A percentile compares a stretch with the other conserved stretches of the same genome.
Evolutionary conservation across 2,888 invertebrate genomes (phyloP).

Genomic region (Lumbricus terrestris): DNA sequence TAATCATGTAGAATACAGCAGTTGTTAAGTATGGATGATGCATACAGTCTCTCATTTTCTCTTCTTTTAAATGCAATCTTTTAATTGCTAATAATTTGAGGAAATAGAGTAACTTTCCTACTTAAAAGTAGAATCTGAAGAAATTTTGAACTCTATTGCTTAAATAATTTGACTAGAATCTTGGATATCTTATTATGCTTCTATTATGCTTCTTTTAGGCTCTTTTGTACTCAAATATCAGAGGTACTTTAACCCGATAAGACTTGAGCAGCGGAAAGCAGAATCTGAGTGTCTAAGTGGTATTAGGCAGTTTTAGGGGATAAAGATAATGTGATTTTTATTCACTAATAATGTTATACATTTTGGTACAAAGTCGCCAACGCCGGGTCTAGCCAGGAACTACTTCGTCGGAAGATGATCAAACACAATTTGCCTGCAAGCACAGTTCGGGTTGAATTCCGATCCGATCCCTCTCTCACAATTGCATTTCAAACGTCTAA

Average conservation of each 20-base stretch:
- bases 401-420: conserved; percentile 18
- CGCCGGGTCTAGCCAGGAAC: conserved; percentile 15
- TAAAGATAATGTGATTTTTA: not conserved
- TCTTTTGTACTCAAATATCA: not conserved
- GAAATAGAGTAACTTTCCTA: not conserved
- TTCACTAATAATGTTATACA: conserved; percentile 17
- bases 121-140: not conserved
- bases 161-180: not conserved
- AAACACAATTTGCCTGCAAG: conserved; percentile 14
- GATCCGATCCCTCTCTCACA: conserved; percentile 11
- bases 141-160: not conserved
- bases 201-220: not conserved
- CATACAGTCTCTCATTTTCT: not conserved
- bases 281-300: not conserved
- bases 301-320: not conserved
- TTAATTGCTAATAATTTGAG: not conserved
- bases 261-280: not conserved
- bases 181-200: not conserved
- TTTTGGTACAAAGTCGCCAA: conserved; percentile 17
- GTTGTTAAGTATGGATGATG: not conserved
- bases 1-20: not conserved
- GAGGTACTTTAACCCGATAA: not conserved
- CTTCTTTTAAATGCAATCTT: not conserved
- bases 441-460: not conserved
- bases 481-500: conserved; percentile 14